phyloP scores from a whole-genome alignment of 2,888 invertebrate genomes.

The Cheilosia urbana region DNA sequence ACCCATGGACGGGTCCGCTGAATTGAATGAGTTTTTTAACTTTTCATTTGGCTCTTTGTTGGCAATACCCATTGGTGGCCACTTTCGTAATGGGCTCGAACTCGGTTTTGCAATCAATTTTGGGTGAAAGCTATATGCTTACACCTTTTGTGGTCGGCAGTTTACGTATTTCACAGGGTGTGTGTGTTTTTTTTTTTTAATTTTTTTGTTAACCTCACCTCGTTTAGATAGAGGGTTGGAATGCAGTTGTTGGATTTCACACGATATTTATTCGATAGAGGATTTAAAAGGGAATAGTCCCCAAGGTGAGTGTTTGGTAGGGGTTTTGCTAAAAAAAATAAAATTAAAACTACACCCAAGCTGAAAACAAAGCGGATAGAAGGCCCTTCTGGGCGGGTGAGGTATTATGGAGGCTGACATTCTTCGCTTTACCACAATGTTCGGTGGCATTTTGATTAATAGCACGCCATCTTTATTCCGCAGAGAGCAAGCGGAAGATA shows the following conservation, averaged over 20 bases:
- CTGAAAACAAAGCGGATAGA: slow-evolving; percentile 9
- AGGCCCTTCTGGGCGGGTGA: neutral
- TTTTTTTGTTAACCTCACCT: slow-evolving; percentile 1
- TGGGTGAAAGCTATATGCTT: slow-evolving; percentile 10
- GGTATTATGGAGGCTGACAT: slow-evolving; percentile 15
- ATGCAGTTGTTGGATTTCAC: slow-evolving; percentile 46
- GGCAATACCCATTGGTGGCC: neutral
- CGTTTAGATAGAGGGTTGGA: slow-evolving; percentile 23
- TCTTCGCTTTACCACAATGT: slow-evolving; percentile 30
- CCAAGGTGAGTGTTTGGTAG: slow-evolving; percentile 1
- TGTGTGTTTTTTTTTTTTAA: neutral
- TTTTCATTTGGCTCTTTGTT: neutral
- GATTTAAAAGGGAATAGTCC: slow-evolving; percentile 15
- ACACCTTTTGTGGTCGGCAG: slow-evolving; percentile 26
- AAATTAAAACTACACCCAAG: neutral
- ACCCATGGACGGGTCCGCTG: neutral
- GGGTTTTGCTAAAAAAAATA: slow-evolving; percentile 13
- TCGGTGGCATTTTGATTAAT: slow-evolving; percentile 52
- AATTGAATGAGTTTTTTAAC: slow-evolving; percentile 27
- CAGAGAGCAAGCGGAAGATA: neutral
- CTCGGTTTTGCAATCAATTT: slow-evolving; percentile 11
- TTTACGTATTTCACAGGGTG: slow-evolving; percentile 6
- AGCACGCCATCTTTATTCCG: slow-evolving; percentile 22
- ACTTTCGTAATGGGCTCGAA: slow-evolving; percentile 15
- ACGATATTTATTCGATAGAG: slow-evolving; percentile 56